Evolutionary conservation across 2,888 invertebrate genomes (phyloP).

Genomic region (Napeogenes inachia): DNA sequence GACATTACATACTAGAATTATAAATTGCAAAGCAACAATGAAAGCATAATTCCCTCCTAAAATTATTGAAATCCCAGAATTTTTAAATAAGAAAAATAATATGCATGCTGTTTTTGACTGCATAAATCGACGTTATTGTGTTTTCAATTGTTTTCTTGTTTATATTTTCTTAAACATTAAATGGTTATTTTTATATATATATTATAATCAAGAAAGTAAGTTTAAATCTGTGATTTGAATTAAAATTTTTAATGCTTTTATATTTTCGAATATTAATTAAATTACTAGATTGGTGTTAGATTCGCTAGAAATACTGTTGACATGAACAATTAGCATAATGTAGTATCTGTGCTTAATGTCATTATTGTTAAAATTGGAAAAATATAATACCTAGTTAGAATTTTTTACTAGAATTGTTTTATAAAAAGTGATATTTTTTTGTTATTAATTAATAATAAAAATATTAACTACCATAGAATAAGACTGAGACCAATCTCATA

Average conservation of each 20-base stretch:
- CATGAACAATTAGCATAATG: conserved; percentile 1
- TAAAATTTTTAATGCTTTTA: conserved; percentile 10
- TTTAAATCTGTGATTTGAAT: conserved; percentile 24
- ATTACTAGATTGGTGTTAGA: conserved; percentile 1
- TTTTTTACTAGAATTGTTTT: conserved; percentile 26
- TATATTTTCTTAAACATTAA: no score
- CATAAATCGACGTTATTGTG: no score
- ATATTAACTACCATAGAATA: conserved; percentile 43
- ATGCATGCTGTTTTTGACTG: no score
- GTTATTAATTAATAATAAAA: conserved; percentile 17
- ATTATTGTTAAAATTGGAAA: conserved; percentile 18
- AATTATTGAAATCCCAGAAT: no score
- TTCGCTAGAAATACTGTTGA: conserved; percentile 4
- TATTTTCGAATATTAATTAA: background rate
- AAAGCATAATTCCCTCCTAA: no score
- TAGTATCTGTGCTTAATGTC: background rate
- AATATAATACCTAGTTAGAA: conserved; percentile 22
- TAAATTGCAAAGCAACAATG: no score
- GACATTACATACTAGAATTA: no score
- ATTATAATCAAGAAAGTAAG: conserved; percentile 8
- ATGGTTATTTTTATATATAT: background rate
- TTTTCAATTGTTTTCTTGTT: no score
- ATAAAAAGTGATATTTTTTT: conserved; percentile 22
- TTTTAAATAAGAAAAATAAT: no score
- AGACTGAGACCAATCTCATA: conserved; percentile 67